A percentile compares a stretch with the other conserved stretches of the same genome.
These are phyloP conservation scores for Uropetala carovei DNA, from an alignment of 2,888 invertebrate species.

Conservation along the genomic window DNA sequence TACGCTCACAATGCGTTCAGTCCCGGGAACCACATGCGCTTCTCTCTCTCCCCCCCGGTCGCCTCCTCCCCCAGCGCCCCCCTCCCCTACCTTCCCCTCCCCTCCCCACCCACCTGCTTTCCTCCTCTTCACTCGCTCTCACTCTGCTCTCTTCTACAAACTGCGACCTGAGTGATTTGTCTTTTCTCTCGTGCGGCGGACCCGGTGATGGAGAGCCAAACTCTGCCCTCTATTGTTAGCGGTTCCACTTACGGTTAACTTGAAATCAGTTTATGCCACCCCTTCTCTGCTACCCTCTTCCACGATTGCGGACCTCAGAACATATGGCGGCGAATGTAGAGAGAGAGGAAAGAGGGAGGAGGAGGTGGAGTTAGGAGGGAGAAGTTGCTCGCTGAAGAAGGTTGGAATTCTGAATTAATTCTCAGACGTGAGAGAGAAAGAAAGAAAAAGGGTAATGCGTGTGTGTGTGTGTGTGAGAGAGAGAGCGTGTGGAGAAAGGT, in stretches of 20 bases:
- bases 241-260: slow-evolving; percentile 32
- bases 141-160: neutral
- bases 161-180: slow-evolving; percentile 29
- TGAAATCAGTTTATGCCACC: slow-evolving; percentile 12
- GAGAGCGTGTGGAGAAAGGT: neutral
- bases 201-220: neutral
- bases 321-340: neutral
- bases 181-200: neutral
- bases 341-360: neutral
- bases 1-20: slow-evolving; percentile 29
- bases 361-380: neutral
- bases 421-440: neutral
- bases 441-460: neutral
- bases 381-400: neutral
- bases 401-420: slow-evolving; percentile 20
- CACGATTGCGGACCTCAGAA: neutral
- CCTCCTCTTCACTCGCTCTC: neutral
- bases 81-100: neutral
- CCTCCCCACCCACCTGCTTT: neutral
- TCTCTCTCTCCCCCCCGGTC: neutral
- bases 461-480: neutral
- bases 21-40: neutral
- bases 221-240: slow-evolving; percentile 35
- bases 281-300: neutral
- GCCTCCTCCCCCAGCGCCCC: neutral